Percentiles rank a stretch among this genome's conserved stretches.
These are phyloP conservation scores for Amiota minor DNA, from an alignment of 2,888 invertebrate genomes.

Conservation along the genomic window DNA sequence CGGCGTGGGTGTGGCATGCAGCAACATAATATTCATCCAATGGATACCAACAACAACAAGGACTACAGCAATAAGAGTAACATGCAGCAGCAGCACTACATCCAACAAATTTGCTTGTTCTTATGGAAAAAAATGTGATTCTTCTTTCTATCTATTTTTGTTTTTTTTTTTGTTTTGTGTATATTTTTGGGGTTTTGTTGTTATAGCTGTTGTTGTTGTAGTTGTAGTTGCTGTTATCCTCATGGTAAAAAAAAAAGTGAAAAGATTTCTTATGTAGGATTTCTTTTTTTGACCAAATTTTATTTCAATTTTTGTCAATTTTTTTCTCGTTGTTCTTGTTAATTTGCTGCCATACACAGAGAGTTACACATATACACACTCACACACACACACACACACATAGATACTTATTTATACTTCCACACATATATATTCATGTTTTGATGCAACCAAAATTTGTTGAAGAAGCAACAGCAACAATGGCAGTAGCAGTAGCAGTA, in stretches of 20 bases:
- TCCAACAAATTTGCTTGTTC: background rate
- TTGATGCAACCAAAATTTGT: too few species aligned
- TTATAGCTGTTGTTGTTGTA: background rate
- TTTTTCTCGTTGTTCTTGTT: constrained; percentile 25
- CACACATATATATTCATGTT: too few species aligned
- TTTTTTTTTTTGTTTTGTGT: too few species aligned
- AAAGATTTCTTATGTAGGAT: constrained; percentile 51
- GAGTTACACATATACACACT: constrained; percentile 3
- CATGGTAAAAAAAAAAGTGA: background rate
- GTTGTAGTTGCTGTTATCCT: background rate
- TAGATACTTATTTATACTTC: background rate
- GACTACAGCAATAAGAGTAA: background rate
- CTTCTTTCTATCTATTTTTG: too few species aligned
- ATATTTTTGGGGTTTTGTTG: background rate
- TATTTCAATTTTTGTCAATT: constrained; percentile 34
- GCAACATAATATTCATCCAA: constrained; percentile 22
- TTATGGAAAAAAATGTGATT: too few species aligned
- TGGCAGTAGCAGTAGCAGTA: constrained; percentile 13
- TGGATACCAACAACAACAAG: constrained; percentile 17
- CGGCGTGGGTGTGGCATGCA: constrained; percentile 63
- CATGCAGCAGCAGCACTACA: background rate
- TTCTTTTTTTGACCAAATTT: constrained; percentile 40
- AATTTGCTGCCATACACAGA: constrained; percentile 15
- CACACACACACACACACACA: constrained; percentile 8
- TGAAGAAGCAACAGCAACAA: constrained; percentile 42